phyloP scores from a whole-genome alignment of 2,797 vertebrate species.

The Schizothorax lantsangensis region DNA sequence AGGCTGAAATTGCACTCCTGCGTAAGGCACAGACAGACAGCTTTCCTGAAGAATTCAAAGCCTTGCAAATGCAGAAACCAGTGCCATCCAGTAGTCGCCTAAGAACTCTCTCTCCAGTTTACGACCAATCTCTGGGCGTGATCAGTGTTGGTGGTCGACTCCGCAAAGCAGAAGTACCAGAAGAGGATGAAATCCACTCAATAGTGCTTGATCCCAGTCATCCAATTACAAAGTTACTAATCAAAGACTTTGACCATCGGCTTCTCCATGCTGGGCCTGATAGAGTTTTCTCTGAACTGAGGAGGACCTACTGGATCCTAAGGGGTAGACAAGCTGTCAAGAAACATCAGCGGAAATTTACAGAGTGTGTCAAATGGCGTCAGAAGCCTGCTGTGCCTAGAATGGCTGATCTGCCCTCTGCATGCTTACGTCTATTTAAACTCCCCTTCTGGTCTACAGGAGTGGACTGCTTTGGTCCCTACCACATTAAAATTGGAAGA shows the following conservation, averaged over 20 bases:
- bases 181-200: background rate
- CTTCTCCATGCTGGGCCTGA: slow-evolving; percentile 22
- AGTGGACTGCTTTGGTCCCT: slow-evolving; percentile 38
- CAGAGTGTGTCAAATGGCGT: background rate
- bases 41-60: slow-evolving; percentile 15
- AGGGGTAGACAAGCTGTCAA: background rate
- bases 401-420: slow-evolving; percentile 31
- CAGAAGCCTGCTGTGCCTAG: background rate
- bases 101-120: background rate
- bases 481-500: background rate
- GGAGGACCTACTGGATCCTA: slow-evolving; percentile 28
- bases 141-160: slow-evolving; percentile 18
- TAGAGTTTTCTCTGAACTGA: slow-evolving; percentile 20
- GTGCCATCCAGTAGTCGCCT: slow-evolving; percentile 5
- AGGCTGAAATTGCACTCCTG: slow-evolving; percentile 4
- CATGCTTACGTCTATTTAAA: background rate
- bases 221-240: background rate
- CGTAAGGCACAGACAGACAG: background rate
- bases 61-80: slow-evolving; percentile 3
- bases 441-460: slow-evolving; percentile 35
- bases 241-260: slow-evolving; percentile 9
- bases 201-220: slow-evolving; percentile 3
- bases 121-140: background rate
- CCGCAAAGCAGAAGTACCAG: background rate
- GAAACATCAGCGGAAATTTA: background rate